These are phyloP conservation scores for Gymnarchus niloticus DNA, from an alignment of 2,113 vertebrate species.

Conservation along the genomic window DNA sequence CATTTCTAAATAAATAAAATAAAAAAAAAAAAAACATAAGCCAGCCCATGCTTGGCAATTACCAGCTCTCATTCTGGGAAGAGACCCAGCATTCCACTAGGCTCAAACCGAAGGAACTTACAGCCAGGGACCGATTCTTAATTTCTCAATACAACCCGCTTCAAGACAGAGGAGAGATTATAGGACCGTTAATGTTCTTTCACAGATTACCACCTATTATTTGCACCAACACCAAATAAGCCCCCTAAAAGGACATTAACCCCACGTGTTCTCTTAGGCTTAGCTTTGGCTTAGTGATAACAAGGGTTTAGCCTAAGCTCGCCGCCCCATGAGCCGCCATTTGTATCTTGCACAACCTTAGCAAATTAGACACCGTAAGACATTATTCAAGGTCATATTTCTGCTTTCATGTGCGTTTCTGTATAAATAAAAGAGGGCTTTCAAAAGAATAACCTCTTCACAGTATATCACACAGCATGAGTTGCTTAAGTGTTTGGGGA, in stretches of 20 bases:
- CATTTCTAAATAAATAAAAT: background rate
- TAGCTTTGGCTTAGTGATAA: conserved; percentile 25
- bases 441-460: background rate
- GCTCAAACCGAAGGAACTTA: background rate
- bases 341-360: conserved; percentile 1
- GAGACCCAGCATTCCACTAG: conserved; percentile 2
- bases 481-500: background rate
- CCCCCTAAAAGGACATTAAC: conserved; percentile 25
- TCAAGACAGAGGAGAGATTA: conserved; percentile 26
- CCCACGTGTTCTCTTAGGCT: conserved; percentile 16
- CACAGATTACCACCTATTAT: conserved; percentile 30
- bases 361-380: conserved; percentile 16
- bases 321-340: background rate
- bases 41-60: background rate
- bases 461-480: background rate
- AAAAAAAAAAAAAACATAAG: conserved; percentile 13
- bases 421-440: background rate
- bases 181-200: conserved; percentile 27
- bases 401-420: conserved; percentile 16
- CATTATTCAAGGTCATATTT: conserved; percentile 46
- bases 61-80: background rate
- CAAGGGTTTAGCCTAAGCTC: conserved; percentile 24
- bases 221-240: conserved; percentile 30
- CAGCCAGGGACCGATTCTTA: background rate
- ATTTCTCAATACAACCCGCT: conserved; percentile 6